These are phyloP conservation scores for Argya squamiceps DNA, from an alignment of 2,797 vertebrate genomes.

Conservation along the genomic window DNA sequence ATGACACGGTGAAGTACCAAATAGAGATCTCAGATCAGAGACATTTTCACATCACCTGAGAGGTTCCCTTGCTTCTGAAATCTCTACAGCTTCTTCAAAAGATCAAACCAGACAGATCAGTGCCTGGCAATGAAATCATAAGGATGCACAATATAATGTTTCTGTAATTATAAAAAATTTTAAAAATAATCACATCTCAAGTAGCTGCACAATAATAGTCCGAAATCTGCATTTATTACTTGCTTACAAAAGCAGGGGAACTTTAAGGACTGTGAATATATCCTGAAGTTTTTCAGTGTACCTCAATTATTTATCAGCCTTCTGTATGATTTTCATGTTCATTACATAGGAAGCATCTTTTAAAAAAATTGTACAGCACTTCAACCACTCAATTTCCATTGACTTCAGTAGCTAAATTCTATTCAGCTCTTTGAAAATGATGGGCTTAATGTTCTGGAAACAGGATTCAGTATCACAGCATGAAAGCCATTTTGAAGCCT, in stretches of 20 bases:
- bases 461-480: constrained; percentile 49
- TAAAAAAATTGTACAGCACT: neutral
- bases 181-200: neutral
- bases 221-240: neutral
- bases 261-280: neutral
- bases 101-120: neutral
- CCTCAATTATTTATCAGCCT: neutral
- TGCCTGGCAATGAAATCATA: neutral
- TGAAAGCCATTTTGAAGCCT: constrained; percentile 40
- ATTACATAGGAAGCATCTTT: neutral
- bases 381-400: neutral
- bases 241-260: neutral
- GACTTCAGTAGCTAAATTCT: constrained; percentile 26
- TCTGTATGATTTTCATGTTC: neutral
- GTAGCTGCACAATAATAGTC: neutral
- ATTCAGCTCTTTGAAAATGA: constrained; percentile 20
- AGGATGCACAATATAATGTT: neutral
- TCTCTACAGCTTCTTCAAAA: neutral
- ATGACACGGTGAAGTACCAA: neutral
- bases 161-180: neutral
- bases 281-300: neutral
- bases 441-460: constrained; percentile 49
- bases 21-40: neutral
- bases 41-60: neutral
- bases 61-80: neutral